Conservation (phyloP, 2,888 invertebrate genomes). For the Abscondita cerata region DNA sequence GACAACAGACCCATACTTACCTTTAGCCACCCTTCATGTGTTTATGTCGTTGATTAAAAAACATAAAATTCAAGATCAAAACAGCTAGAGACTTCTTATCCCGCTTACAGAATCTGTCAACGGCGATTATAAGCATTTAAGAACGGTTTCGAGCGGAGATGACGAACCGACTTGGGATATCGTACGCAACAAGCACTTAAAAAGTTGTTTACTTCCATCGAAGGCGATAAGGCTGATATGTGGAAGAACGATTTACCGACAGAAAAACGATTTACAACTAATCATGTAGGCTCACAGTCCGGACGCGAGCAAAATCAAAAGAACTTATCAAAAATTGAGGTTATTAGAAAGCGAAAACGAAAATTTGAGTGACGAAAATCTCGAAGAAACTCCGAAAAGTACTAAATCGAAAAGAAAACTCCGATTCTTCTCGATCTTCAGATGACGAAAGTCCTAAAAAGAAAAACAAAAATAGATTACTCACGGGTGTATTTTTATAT, state of each 20-base stretch:
- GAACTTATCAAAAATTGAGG: slow-evolving; percentile 59
- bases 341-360: slow-evolving; percentile 56
- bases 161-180: slow-evolving; percentile 76
- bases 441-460: slow-evolving; percentile 50
- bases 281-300: slow-evolving; percentile 81
- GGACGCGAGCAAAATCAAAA: slow-evolving; percentile 72
- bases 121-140: slow-evolving; percentile 77
- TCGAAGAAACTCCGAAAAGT: slow-evolving; percentile 18
- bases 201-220: no score
- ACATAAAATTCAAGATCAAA: slow-evolving; percentile 60
- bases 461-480: slow-evolving; percentile 32
- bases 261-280: slow-evolving; percentile 69
- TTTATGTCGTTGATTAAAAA: slow-evolving; percentile 64
- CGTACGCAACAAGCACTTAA: slow-evolving; percentile 69
- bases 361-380: slow-evolving; percentile 44
- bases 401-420: slow-evolving; percentile 48
- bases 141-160: slow-evolving; percentile 66
- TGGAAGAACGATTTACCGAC: slow-evolving; percentile 68
- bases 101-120: slow-evolving; percentile 69
- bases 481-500: no score
- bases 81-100: slow-evolving; percentile 64
- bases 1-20: slow-evolving; percentile 74
- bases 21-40: slow-evolving; percentile 65
- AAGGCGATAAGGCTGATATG: slow-evolving; percentile 65
- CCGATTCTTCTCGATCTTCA: slow-evolving; percentile 37